Conservation (phyloP, 2,888 invertebrate species). For the Zaprionus obscuricornis region DNA sequence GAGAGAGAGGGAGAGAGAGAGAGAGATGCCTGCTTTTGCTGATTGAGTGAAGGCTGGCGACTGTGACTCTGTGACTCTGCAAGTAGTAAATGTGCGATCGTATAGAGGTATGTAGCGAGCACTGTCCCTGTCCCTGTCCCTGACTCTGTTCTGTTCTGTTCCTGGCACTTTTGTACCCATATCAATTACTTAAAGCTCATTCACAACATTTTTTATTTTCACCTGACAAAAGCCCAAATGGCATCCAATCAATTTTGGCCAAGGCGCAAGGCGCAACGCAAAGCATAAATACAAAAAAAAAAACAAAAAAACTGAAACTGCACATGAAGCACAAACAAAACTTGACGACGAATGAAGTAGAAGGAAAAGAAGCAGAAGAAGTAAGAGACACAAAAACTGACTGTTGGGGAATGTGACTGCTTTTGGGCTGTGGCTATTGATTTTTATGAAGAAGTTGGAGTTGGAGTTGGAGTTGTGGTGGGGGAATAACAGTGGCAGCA, state of each 20-base stretch:
- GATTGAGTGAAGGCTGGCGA: constrained; percentile 65
- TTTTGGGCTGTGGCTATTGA: constrained; percentile 35
- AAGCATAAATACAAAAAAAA: constrained; percentile 42
- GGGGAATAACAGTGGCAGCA: constrained; percentile 63
- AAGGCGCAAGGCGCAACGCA: constrained; percentile 38
- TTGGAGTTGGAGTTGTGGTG: constrained; percentile 1
- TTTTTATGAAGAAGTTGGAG: no score
- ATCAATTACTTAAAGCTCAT: constrained; percentile 82
- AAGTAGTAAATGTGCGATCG: no score
- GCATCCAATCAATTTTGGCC: constrained; percentile 80
- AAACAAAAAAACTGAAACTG: constrained; percentile 12
- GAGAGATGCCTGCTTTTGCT: constrained; percentile 13
- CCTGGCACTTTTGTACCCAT: constrained; percentile 73
- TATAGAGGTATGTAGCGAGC: constrained; percentile 1
- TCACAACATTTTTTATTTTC: constrained; percentile 82
- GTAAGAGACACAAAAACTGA: no score
- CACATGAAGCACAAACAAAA: background rate
- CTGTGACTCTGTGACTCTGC: no score
- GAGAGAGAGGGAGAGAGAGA: constrained; percentile 4
- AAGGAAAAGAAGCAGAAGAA: no score
- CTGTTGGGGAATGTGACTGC: constrained; percentile 3
- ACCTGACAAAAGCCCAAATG: constrained; percentile 80
- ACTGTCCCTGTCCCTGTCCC: no score
- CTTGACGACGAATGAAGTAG: no score
- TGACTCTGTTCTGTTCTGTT: constrained; percentile 21